Base-by-base conservation (phyloP, 2,113 vertebrate species). In the Daubentonia madagascariensis region DNA sequence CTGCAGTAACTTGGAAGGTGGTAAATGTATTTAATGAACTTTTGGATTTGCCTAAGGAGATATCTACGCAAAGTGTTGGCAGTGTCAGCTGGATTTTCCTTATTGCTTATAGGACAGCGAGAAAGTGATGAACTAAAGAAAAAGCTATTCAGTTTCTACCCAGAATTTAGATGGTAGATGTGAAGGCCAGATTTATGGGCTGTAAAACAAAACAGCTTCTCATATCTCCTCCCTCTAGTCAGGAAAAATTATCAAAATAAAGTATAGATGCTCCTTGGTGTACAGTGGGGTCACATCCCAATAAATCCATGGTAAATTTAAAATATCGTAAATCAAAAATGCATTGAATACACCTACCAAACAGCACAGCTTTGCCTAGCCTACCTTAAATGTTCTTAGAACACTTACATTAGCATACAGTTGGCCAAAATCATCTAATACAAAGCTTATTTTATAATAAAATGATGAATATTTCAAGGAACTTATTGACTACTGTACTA, bases 31-130 rank as follows among this genome's bases (percentile, higher is more conserved):
- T 57, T 96, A 84, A 89, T 84, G 54, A 95, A 95, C 84, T 81
- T 94, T 88, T 85, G 75, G 45, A 86, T 97, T 97, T 91, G 87
- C 94, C 88, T 96, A 85, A 94, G 94, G 87, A 97, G 43, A 67
- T 81, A 92, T 80, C 79, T 23, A 79, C 75, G 80, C 68, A 76
- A 67, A 95, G 84, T 67, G 80, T 50, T 68, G 72, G 89, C 25
- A 94, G 25, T 40, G 6, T 87, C 91, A 94, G 88, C 75, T 92
- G 59, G n/a, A 72, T 92, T 96, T 90, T 68, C 30, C 84, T 94
- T 92, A 95, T 94, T 97, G 70, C 90, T 12, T 84, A 8, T 25
- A 52, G n/a, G 85, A 68, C 87, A 93, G 72, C 13, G 94, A 95
- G 61, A 81, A 97, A 85, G 23, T 57, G 48, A 95, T 81, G 80